phyloP scores from a whole-genome alignment of 2,888 invertebrate genomes.

The Pollenia angustigena region DNA sequence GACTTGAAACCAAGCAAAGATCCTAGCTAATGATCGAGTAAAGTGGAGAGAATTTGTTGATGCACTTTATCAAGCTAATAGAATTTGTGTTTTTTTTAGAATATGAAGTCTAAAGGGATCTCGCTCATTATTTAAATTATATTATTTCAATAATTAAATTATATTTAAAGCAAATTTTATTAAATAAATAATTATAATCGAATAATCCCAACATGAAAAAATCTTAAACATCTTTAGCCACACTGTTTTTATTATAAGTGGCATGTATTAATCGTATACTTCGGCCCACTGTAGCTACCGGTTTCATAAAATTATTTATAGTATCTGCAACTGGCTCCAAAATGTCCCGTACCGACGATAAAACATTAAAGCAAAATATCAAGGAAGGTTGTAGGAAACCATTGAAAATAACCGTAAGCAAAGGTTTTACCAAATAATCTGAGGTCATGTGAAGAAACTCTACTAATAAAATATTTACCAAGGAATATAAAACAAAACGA shows the following conservation, averaged over 20 bases:
- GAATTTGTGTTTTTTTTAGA: too few species aligned
- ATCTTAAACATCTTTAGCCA: slow-evolving; percentile 61
- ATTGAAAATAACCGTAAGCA: slow-evolving; percentile 87
- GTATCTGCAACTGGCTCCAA: slow-evolving; percentile 87
- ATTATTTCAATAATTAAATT: too few species aligned
- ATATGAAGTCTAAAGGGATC: too few species aligned
- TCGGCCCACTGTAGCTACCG: slow-evolving; percentile 78
- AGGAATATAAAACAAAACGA: slow-evolving; percentile 86
- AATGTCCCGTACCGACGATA: slow-evolving; percentile 87
- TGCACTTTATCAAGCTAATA: too few species aligned
- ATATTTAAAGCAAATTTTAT: background rate
- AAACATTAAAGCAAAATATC: slow-evolving; percentile 87
- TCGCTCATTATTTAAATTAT: too few species aligned
- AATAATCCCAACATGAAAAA: background rate
- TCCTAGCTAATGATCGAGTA: too few species aligned
- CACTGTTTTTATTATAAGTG: slow-evolving; percentile 78
- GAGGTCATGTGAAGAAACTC: slow-evolving; percentile 87
- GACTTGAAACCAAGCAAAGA: too few species aligned
- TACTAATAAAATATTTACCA: slow-evolving; percentile 86
- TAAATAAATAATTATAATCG: slow-evolving; percentile 20
- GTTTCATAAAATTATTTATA: slow-evolving; percentile 84
- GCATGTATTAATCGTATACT: slow-evolving; percentile 80
- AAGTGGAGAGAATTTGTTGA: too few species aligned
- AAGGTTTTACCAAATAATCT: slow-evolving; percentile 89
- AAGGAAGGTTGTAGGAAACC: slow-evolving; percentile 88